phyloP scores from a whole-genome alignment of 2,113 vertebrate species.

The Larimichthys crocea region DNA sequence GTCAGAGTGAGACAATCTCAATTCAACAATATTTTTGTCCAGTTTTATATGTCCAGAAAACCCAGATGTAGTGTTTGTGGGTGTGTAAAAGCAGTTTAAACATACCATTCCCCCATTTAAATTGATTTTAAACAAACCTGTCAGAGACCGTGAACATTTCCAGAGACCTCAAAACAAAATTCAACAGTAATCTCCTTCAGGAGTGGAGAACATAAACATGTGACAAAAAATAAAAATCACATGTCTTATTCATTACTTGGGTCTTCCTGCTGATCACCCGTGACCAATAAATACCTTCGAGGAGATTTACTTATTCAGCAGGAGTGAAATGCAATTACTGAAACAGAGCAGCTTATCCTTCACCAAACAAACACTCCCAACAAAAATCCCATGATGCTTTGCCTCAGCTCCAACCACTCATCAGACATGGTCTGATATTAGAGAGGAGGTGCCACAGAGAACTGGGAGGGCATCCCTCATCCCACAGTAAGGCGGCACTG shows the following conservation, averaged over 20 bases:
- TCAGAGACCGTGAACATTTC: slow-evolving; percentile 3
- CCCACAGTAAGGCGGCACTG: slow-evolving; percentile 30
- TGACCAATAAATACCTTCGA: slow-evolving; percentile 16
- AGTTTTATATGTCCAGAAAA: background rate
- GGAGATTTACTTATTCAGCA: slow-evolving; percentile 40
- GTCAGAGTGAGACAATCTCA: background rate
- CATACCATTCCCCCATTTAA: background rate
- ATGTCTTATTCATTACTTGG: background rate
- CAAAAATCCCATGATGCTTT: slow-evolving; percentile 64
- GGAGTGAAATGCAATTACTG: slow-evolving; percentile 39
- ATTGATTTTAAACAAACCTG: background rate
- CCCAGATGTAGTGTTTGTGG: background rate
- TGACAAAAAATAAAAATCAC: background rate
- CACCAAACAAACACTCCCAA: slow-evolving; percentile 53
- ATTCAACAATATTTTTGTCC: background rate
- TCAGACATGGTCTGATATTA: slow-evolving; percentile 79
- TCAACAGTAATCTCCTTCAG: background rate
- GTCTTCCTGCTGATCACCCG: background rate
- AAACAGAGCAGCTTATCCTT: slow-evolving; percentile 33
- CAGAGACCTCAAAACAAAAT: background rate
- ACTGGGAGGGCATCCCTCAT: slow-evolving; percentile 46
- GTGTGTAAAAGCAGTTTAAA: background rate
- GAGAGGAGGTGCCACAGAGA: slow-evolving; percentile 70
- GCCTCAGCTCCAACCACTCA: slow-evolving; percentile 45
- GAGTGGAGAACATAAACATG: background rate